Percentiles rank a stretch among this genome's conserved stretches.
Conservation (phyloP, 2,797 vertebrate genomes). For the Octomys mimax region DNA sequence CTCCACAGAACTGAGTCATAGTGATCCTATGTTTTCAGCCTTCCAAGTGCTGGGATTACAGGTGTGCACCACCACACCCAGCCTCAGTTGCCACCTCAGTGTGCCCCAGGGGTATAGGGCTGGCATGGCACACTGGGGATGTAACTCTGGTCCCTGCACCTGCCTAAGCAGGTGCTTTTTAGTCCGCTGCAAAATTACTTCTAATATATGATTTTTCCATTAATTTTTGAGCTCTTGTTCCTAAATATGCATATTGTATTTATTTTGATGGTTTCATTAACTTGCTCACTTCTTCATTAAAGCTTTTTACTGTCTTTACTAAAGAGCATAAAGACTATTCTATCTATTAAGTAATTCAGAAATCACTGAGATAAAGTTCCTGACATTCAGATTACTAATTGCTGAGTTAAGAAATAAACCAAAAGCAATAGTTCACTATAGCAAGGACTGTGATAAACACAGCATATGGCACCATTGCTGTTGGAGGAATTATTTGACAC, state of each 20-base stretch:
- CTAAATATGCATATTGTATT: not conserved
- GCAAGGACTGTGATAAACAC: not conserved
- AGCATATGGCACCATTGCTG: not conserved
- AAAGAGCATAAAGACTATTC: not conserved
- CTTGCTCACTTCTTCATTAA: constrained; percentile 45
- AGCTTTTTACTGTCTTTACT: constrained; percentile 11
- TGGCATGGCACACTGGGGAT: no score
- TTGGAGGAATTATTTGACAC: not conserved
- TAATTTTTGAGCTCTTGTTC: not conserved
- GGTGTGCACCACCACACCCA: no score
- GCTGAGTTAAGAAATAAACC: not conserved
- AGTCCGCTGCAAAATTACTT: not conserved
- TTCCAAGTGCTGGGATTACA: no score
- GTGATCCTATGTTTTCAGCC: no score
- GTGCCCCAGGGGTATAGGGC: no score
- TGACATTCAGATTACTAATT: not conserved
- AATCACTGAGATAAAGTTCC: not conserved
- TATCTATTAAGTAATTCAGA: constrained; percentile 40
- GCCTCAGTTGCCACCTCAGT: no score
- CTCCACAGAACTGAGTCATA: no score
- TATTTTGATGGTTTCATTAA: constrained; percentile 31
- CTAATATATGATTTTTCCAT: constrained; percentile 5
- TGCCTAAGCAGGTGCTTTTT: no score
- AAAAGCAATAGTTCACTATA: not conserved
- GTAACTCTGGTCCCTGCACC: no score